Conservation (phyloP, 2,797 vertebrate species). For the Rhinoraja longicauda region DNA sequence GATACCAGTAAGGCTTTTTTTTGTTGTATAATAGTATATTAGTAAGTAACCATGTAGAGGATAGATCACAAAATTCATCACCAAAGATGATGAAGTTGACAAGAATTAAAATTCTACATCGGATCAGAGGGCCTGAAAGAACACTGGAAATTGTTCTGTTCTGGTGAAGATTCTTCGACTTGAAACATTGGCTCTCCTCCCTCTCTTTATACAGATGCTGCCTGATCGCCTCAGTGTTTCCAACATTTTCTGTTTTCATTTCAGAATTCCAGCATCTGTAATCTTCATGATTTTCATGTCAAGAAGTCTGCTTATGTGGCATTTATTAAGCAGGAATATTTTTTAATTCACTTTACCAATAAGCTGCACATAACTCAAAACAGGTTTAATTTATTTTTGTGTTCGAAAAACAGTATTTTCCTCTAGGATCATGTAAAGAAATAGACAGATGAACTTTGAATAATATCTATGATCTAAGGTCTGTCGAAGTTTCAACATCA, state of each 20-base stretch:
- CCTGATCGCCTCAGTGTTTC: no score
- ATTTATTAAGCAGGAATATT: slow-evolving; percentile 51
- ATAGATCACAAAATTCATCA: neutral
- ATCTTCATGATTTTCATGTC: neutral
- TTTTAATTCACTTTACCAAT: slow-evolving; percentile 7
- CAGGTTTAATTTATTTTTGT: slow-evolving; percentile 60
- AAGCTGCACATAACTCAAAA: slow-evolving; percentile 44
- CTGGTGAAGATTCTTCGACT: no score
- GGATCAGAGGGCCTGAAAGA: neutral
- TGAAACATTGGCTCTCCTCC: no score
- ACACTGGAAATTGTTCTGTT: no score
- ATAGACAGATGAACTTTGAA: slow-evolving; percentile 58
- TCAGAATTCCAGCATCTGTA: no score
- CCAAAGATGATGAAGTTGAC: neutral
- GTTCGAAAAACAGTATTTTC: slow-evolving; percentile 53
- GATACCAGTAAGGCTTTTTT: neutral
- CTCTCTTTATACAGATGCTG: no score
- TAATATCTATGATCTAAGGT: slow-evolving; percentile 64
- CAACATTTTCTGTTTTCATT: no score
- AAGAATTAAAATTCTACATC: neutral
- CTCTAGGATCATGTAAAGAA: slow-evolving; percentile 58
- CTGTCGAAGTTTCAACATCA: slow-evolving; percentile 64
- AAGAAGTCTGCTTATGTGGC: slow-evolving; percentile 43
- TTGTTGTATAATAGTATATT: neutral
- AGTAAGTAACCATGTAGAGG: neutral